Percentiles rank a stretch among this genome's conserved stretches.
Conservation (phyloP, 2,113 vertebrate genomes). For the Jaculus jaculus region DNA sequence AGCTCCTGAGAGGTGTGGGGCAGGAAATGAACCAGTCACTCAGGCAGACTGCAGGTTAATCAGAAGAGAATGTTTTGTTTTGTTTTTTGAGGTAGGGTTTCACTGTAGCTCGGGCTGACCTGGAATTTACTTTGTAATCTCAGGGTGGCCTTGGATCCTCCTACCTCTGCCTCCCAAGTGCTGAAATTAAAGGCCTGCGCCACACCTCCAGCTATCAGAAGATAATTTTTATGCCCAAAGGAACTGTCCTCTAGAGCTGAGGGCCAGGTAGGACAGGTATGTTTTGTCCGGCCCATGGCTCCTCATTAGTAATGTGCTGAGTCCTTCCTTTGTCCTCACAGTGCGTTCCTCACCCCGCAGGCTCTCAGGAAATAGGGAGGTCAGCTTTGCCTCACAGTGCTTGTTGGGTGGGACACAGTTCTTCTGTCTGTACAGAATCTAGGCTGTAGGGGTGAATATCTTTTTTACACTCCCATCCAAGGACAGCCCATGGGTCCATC, state of each 20-base stretch:
- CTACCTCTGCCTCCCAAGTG: no score
- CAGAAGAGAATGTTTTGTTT: neutral
- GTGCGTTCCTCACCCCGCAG: neutral
- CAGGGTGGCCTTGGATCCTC: no score
- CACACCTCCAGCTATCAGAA: no score
- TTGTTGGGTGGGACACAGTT: neutral
- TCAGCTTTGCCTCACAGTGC: neutral
- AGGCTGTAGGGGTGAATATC: neutral
- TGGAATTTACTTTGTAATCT: no score
- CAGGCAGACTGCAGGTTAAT: neutral
- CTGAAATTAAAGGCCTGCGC: no score
- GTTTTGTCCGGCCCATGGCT: neutral
- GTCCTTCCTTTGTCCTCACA: neutral
- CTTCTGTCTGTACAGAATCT: neutral
- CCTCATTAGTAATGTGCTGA: neutral
- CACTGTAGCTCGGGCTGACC: no score
- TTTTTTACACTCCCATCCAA: neutral
- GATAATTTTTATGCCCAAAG: neutral
- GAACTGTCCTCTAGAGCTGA: neutral
- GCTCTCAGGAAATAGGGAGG: neutral
- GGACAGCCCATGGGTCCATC: no score
- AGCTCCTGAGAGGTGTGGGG: rapidly evolving
- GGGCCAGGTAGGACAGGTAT: neutral
- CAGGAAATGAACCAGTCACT: neutral
- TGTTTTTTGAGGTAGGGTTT: no score